Conservation (phyloP, 2,888 invertebrate genomes). For the Sinohyriopsis cumingii region DNA sequence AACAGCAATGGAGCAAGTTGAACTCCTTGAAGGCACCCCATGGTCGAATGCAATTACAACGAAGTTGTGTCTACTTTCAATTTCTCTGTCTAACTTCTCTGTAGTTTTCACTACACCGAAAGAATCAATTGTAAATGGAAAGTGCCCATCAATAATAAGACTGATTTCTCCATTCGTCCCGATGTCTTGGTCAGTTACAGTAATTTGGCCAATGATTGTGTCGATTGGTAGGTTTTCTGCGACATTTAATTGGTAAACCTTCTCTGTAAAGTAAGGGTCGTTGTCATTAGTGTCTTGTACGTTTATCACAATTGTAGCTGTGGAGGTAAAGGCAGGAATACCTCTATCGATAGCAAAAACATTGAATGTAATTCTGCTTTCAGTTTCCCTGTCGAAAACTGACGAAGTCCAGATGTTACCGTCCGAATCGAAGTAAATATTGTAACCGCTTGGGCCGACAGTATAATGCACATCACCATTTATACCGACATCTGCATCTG, state of each 20-base stretch:
- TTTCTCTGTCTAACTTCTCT: constrained; percentile 47
- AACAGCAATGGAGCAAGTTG: constrained; percentile 43
- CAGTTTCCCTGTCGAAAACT: constrained; percentile 50
- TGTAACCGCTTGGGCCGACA: constrained; percentile 34
- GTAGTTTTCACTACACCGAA: constrained; percentile 43
- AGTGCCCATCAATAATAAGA: constrained; percentile 20
- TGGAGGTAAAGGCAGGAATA: constrained; percentile 39
- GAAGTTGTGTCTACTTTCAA: constrained; percentile 40
- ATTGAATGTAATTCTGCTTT: constrained; percentile 41
- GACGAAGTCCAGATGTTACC: constrained; percentile 50
- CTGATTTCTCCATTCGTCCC: constrained; percentile 45
- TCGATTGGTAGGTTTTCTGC: constrained; percentile 32
- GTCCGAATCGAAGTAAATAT: constrained; percentile 46
- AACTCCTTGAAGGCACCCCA: constrained; percentile 43
- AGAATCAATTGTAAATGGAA: constrained; percentile 43
- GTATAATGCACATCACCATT: constrained; percentile 50
- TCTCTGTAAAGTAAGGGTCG: constrained; percentile 31
- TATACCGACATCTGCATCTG: constrained; percentile 48
- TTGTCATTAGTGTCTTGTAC: constrained; percentile 44
- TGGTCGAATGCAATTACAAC: constrained; percentile 48
- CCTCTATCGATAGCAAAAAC: constrained; percentile 52
- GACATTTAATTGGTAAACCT: constrained; percentile 32
- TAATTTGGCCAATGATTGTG: constrained; percentile 27
- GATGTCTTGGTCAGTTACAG: constrained; percentile 39
- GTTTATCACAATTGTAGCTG: constrained; percentile 37